Evolutionary conservation across 2,113 vertebrate genomes (phyloP).

Genomic region (Lipotes vexillifer): DNA sequence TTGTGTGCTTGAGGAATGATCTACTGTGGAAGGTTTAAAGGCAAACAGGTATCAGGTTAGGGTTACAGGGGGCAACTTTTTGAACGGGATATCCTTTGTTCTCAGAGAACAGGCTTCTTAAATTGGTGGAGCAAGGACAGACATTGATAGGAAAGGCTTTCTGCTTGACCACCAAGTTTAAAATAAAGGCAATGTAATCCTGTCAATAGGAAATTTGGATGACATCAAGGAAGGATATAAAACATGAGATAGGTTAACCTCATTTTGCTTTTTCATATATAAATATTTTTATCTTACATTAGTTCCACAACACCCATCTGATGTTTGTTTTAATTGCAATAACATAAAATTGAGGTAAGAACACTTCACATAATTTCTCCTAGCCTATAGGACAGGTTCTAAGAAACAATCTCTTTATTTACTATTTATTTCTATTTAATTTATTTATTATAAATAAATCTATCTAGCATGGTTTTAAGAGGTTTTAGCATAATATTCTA

Average conservation of each 20-base stretch:
- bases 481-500: background rate
- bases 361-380: background rate
- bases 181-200: slow-evolving; percentile 32
- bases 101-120: slow-evolving; percentile 43
- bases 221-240: background rate
- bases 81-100: slow-evolving; percentile 52
- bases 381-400: background rate
- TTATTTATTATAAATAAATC: background rate
- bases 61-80: slow-evolving; percentile 66
- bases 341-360: slow-evolving; percentile 28
- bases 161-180: background rate
- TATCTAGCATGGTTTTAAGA: background rate
- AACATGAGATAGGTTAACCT: background rate
- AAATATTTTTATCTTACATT: background rate
- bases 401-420: background rate
- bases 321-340: background rate
- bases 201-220: slow-evolving; percentile 14
- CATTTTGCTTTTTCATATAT: slow-evolving; percentile 27
- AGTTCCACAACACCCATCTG: background rate
- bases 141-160: slow-evolving; percentile 47
- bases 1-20: slow-evolving; percentile 54
- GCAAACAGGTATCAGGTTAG: slow-evolving; percentile 68
- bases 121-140: slow-evolving; percentile 8
- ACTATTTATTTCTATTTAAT: background rate
- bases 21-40: slow-evolving; percentile 52